Base-by-base conservation (phyloP, 2,888 invertebrate genomes). In the Synanthedon formicaeformis region DNA sequence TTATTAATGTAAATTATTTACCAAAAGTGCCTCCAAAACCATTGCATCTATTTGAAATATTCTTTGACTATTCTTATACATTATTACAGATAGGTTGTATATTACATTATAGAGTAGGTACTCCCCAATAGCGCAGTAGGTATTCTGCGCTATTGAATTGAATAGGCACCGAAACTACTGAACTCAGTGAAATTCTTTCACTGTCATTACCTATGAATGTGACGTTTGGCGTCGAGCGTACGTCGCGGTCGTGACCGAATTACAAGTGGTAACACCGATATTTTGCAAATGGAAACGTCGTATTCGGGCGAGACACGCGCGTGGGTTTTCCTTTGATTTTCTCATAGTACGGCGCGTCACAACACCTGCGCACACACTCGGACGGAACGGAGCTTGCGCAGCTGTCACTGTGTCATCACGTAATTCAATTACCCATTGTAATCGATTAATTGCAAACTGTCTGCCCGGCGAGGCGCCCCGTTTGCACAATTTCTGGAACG, bases 301-400 rank as follows among this genome's bases (percentile, higher is more conserved):
- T n/a, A 50, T 55, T 52, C 50, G 51, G 70, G 71, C 69, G 65
- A 66, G 52, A 54, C 51, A 53, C 48, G 59, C 69, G 71, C 71
- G 74, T 70, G 79, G 75, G 71, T 74, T 74, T 74, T 79, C 72
- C 78, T 81, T 78, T 81, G 82, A 81, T 83, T 83, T 83, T 70
- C 71, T 69, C 70, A 34, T 34, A 34, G 70, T 69, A 75, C 70
- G 75, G 67, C 66, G 64, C 73, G 73, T 73, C 74, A 73, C 68
- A 57, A 59, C 83, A 83, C 76, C 79, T 84, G 84, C 73, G 75
- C 71, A 82, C 64, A 82, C 75, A 73, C 63, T 34, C 34, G 57
- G 56, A 54, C 50, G 58, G 55, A 59, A 60, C 60, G 69, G 59
- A 74, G 81, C 77, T 76, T 76, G 78, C 78, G 77, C 82, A 82